Evolutionary conservation across 2,888 invertebrate genomes (phyloP).

Genomic region (Troglohyphantes excavatus): DNA sequence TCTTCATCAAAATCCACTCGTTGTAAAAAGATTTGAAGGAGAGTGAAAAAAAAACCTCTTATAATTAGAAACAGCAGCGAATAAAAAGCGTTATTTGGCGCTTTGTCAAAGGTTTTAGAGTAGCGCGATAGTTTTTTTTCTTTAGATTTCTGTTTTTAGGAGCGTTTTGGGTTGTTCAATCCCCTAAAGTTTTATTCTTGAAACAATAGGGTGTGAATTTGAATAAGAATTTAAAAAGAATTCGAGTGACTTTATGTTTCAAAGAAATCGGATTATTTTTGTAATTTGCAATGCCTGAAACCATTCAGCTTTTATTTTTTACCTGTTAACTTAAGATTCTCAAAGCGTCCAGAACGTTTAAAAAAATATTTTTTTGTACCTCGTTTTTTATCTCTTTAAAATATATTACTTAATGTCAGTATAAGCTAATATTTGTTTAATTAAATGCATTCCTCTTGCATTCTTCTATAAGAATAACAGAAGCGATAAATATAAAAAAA

Average conservation of each 20-base stretch:
- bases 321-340: background rate
- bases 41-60: slow-evolving; percentile 4
- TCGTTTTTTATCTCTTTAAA: no score
- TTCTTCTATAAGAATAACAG: no score
- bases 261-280: background rate
- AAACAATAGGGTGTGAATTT: slow-evolving; percentile 22
- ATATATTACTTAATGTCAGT: no score
- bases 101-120: slow-evolving; percentile 47
- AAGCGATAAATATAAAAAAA: no score
- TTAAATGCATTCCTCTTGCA: no score
- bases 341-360: background rate
- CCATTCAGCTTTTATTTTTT: no score
- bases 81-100: slow-evolving; percentile 27
- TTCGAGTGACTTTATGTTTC: background rate
- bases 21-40: background rate
- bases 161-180: slow-evolving; percentile 4
- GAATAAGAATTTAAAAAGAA: background rate
- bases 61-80: slow-evolving; percentile 50
- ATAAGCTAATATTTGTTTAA: no score
- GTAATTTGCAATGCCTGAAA: no score
- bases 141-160: background rate
- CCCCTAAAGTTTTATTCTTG: background rate
- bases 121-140: slow-evolving; percentile 4
- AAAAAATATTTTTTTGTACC: no score
- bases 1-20: background rate